Evolutionary conservation across 1,140 invertebrate genomes (phyloP).

Genomic region (Chrysomallon squamiferum): DNA sequence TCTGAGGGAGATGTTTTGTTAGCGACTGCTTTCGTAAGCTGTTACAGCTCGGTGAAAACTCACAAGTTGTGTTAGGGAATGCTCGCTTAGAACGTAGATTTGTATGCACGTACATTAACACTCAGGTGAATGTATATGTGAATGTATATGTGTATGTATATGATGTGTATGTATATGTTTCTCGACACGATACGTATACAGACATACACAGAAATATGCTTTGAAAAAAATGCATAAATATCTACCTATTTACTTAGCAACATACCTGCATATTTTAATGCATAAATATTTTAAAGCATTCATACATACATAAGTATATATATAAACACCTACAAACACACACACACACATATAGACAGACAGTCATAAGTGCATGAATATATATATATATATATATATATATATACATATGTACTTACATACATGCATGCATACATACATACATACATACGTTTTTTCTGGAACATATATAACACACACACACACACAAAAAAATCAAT

Average conservation of each 20-base stretch:
- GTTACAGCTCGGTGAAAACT: too few species aligned
- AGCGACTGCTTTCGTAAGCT: too few species aligned
- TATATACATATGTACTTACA: neutral
- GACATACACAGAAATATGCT: neutral
- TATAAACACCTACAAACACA: neutral
- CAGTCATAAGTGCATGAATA: neutral
- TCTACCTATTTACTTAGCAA: neutral
- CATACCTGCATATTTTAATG: too few species aligned
- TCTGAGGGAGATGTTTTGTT: too few species aligned
- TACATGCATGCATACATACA: neutral
- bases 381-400: neutral
- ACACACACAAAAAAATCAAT: too few species aligned
- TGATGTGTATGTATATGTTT: neutral
- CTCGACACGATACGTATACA: neutral
- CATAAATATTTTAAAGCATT: neutral
- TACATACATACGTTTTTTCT: neutral
- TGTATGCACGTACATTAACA: too few species aligned
- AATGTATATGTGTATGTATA: neutral
- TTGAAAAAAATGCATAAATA: neutral
- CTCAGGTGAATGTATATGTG: neutral
- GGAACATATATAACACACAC: too few species aligned
- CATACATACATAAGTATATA: neutral
- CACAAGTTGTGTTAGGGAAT: too few species aligned
- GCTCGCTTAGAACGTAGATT: too few species aligned
- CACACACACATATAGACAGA: neutral